Conservation (phyloP, 2,888 invertebrate species). For the Ochlodes sylvanus region DNA sequence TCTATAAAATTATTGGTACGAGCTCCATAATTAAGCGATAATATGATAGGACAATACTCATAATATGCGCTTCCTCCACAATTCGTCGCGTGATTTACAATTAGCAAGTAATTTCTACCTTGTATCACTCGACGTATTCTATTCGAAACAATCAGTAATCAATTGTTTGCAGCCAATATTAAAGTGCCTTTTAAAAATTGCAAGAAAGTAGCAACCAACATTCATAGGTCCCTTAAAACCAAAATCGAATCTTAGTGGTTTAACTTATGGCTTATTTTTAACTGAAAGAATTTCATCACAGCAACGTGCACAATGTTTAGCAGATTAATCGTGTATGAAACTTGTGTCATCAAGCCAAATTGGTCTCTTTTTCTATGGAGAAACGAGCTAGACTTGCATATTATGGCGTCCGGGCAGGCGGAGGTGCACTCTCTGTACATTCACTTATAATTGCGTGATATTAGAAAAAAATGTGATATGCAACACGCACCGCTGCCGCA, state of each 20-base stretch:
- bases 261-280: constrained; percentile 8
- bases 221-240: not conserved
- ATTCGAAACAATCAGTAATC: constrained; percentile 24
- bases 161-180: constrained; percentile 18
- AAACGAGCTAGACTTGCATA: constrained; percentile 9
- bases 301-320: constrained; percentile 27
- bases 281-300: constrained; percentile 4
- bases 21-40: not conserved
- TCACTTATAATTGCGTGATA: constrained; percentile 52
- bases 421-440: constrained; percentile 42
- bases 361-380: not conserved
- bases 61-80: constrained; percentile 11
- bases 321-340: constrained; percentile 22
- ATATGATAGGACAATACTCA: constrained; percentile 8
- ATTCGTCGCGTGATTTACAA: constrained; percentile 23
- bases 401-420: not conserved
- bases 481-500: constrained; percentile 45
- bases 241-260: constrained; percentile 13
- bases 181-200: constrained; percentile 19
- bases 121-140: constrained; percentile 2
- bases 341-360: not conserved
- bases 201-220: constrained; percentile 17
- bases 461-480: constrained; percentile 48
- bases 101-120: constrained; percentile 25
- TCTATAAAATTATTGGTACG: no score